Percentiles rank a stretch among this genome's conserved stretches.
phyloP scores from a whole-genome alignment of 2,888 invertebrate species.

The Lepeophtheirus nordmannii region DNA sequence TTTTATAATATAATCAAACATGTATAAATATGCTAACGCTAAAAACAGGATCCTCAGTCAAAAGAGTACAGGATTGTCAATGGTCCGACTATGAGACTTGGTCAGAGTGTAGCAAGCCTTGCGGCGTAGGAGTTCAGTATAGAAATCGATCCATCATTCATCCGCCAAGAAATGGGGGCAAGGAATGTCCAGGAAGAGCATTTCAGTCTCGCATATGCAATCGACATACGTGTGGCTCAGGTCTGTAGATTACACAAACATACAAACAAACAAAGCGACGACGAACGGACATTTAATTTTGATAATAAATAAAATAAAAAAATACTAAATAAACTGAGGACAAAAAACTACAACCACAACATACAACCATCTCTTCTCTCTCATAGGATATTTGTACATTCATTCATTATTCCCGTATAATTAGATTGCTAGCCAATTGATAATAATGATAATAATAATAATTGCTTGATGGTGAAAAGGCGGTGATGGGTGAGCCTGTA shows the following conservation, averaged over 20 bases:
- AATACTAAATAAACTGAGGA: no score
- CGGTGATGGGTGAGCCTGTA: no score
- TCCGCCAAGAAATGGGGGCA: slow-evolving; percentile 10
- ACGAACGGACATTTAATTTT: not conserved
- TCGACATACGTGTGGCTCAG: slow-evolving; percentile 16
- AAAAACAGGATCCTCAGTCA: not conserved
- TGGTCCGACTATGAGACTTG: slow-evolving; percentile 23
- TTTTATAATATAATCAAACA: no score
- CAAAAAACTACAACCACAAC: no score
- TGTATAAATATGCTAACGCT: not conserved
- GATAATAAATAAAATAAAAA: no score
- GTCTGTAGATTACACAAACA: not conserved
- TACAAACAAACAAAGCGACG: not conserved
- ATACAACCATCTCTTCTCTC: no score
- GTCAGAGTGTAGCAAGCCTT: slow-evolving; percentile 17
- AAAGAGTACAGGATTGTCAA: slow-evolving; percentile 15
- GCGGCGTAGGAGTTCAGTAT: slow-evolving; percentile 16
- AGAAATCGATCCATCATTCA: not conserved
- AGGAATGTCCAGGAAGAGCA: not conserved
- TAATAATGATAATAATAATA: no score
- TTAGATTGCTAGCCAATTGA: no score
- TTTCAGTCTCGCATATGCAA: slow-evolving; percentile 17
- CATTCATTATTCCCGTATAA: no score
- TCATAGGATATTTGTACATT: no score
- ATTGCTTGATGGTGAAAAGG: no score